A percentile compares a stretch with the other conserved stretches of the same genome.
Evolutionary conservation across 2,797 vertebrate genomes (phyloP).

Genomic region (Cyclopterus lumpus): DNA sequence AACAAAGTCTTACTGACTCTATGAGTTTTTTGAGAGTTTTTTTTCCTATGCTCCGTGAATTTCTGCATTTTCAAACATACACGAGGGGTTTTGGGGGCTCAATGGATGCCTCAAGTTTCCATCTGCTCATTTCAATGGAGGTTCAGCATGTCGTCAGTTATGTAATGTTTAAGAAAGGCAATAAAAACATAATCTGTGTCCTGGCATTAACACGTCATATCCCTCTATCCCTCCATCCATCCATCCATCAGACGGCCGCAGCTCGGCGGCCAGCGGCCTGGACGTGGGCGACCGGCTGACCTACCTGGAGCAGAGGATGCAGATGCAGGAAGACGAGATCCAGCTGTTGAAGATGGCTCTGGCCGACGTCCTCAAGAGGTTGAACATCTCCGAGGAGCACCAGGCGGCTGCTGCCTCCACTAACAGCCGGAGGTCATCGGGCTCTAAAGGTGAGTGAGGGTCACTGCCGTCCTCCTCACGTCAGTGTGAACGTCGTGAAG

Average conservation of each 20-base stretch:
- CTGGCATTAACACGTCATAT: not conserved
- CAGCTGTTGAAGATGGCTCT: slow-evolving; percentile 95
- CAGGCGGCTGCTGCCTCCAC: slow-evolving; percentile 83
- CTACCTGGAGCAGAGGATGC: slow-evolving; percentile 95
- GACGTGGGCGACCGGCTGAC: slow-evolving; percentile 94
- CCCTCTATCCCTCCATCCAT: not conserved
- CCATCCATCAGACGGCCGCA: slow-evolving; percentile 88
- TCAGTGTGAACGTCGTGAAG: too few relatives aligned
- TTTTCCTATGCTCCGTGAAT: slow-evolving; percentile 4
- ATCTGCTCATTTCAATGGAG: not conserved
- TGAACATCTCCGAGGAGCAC: slow-evolving; percentile 93
- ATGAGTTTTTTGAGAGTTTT: not conserved
- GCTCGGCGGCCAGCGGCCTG: slow-evolving; percentile 91
- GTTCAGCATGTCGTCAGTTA: slow-evolving; percentile 9
- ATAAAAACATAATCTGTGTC: slow-evolving; percentile 1
- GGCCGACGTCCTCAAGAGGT: slow-evolving; percentile 94
- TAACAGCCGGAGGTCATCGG: slow-evolving; percentile 85
- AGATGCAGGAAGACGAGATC: slow-evolving; percentile 98
- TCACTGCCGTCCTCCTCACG: too few relatives aligned
- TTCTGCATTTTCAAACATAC: not conserved
- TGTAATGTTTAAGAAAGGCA: not conserved
- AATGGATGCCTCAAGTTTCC: not conserved
- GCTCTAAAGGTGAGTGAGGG: slow-evolving; percentile 75
- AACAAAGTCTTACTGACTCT: not conserved
- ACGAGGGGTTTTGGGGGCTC: not conserved